Conservation (phyloP, 1,140 invertebrate species). For the Pachypsylla venusta region DNA sequence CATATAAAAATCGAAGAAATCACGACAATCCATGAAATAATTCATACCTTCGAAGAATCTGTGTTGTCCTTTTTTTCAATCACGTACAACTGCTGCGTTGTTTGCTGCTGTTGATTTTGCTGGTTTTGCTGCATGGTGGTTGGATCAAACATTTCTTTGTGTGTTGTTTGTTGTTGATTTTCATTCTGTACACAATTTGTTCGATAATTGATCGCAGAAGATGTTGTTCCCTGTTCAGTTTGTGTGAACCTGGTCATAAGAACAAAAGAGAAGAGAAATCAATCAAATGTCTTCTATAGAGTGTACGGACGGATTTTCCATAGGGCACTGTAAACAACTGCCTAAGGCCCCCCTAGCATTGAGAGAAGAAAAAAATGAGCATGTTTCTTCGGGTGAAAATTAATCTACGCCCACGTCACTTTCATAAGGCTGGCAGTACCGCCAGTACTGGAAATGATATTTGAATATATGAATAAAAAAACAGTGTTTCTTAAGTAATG, state of each 20-base stretch:
- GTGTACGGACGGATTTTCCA: background rate
- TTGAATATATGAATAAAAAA: too few relatives aligned
- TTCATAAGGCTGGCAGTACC: too few relatives aligned
- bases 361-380: background rate
- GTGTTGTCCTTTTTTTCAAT: conserved; percentile 32
- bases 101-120: conserved; percentile 34
- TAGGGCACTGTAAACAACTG: background rate
- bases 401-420: too few relatives aligned
- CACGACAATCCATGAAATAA: too few relatives aligned
- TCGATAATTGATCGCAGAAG: conserved; percentile 16
- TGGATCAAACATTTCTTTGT: conserved; percentile 21
- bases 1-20: background rate
- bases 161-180: conserved; percentile 8
- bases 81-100: conserved; percentile 34
- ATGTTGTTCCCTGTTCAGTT: conserved; percentile 32
- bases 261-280: background rate
- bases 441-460: too few relatives aligned
- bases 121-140: conserved; percentile 29
- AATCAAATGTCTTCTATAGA: background rate
- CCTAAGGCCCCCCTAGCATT: background rate
- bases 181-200: conserved; percentile 10
- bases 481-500: too few relatives aligned
- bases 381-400: background rate
- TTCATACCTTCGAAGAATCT: conserved; percentile 30
- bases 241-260: conserved; percentile 30